A percentile compares a stretch with the other conserved stretches of the same genome.
These are phyloP conservation scores for Phortica magna DNA, from an alignment of 2,888 invertebrate genomes.

Conservation along the genomic window DNA sequence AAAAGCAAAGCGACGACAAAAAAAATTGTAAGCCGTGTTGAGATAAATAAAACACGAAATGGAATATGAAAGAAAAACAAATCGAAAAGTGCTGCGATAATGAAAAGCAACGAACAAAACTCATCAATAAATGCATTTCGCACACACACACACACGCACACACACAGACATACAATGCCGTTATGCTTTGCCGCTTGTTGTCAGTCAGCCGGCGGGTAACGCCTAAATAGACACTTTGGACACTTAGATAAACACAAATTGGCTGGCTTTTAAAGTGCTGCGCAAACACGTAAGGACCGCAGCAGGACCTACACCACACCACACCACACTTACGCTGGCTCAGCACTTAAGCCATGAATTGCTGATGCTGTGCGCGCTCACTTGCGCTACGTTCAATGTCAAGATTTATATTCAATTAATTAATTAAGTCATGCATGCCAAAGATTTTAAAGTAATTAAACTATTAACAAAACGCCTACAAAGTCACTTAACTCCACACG, in stretches of 20 bases:
- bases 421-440: conserved; percentile 19
- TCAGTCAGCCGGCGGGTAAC: too few species aligned
- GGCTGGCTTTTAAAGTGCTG: neutral
- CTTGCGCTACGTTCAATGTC: too few species aligned
- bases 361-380: too few species aligned
- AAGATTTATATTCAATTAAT: conserved; percentile 7
- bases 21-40: neutral
- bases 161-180: neutral
- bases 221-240: neutral
- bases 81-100: neutral
- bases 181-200: neutral
- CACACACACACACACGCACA: neutral
- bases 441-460: conserved; percentile 20
- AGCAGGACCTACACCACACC: neutral
- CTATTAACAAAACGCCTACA: conserved; percentile 10
- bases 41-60: conserved; percentile 2
- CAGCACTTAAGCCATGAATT: too few species aligned
- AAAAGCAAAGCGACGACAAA: neutral
- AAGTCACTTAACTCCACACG: too few species aligned
- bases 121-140: neutral
- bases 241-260: neutral
- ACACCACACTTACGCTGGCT: too few species aligned
- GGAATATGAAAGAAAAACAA: neutral
- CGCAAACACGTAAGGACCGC: neutral
- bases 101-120: neutral